These are phyloP conservation scores for Pantherophis vulpinus DNA, from an alignment of 2,797 vertebrate genomes.

Conservation along the genomic window DNA sequence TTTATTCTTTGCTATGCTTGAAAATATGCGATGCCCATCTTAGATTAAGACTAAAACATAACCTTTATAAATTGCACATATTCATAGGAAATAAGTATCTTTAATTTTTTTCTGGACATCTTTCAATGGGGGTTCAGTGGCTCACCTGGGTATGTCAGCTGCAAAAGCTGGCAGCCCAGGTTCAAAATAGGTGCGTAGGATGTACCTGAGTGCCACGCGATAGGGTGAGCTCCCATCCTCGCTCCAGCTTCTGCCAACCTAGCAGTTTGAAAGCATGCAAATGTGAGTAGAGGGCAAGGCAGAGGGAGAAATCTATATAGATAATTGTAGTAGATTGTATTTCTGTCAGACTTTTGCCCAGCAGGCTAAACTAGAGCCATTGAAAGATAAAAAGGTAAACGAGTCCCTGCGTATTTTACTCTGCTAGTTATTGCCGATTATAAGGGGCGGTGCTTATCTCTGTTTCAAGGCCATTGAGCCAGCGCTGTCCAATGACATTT, in stretches of 20 bases:
- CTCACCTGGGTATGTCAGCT: too few species aligned
- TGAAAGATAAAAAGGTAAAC: background rate
- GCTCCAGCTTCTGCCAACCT: too few species aligned
- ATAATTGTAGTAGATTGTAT: background rate
- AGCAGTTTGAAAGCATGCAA: too few species aligned
- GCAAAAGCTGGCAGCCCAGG: too few species aligned
- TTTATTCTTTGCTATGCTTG: background rate
- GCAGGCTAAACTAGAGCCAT: background rate
- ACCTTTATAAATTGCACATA: background rate
- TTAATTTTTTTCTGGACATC: too few species aligned
- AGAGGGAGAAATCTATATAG: background rate
- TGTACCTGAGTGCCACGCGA: too few species aligned
- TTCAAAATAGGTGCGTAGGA: too few species aligned
- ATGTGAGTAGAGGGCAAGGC: background rate
- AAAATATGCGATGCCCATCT: background rate
- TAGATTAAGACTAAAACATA: background rate
- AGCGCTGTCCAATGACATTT: background rate
- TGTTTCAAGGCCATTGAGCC: background rate
- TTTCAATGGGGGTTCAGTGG: too few species aligned
- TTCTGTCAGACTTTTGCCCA: background rate
- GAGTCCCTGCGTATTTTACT: background rate
- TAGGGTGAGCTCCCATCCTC: too few species aligned
- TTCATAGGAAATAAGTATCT: background rate
- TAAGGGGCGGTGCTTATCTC: background rate
- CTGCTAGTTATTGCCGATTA: background rate